Percentiles rank a stretch among this genome's conserved stretches.
Conservation (phyloP, 2,888 invertebrate species). For the Cephalotes varians region DNA sequence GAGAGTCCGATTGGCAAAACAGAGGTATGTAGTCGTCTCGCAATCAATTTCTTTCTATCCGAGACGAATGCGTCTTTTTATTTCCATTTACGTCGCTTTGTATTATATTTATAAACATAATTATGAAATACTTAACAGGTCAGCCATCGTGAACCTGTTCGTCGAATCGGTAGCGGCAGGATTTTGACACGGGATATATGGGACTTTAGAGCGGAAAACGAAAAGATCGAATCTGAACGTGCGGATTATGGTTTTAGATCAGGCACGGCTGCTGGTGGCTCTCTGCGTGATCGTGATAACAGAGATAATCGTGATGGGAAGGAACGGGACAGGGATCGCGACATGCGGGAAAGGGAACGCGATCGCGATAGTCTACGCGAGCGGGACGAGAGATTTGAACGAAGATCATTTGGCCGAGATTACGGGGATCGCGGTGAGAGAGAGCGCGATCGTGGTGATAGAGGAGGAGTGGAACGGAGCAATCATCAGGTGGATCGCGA, state of each 20-base stretch:
- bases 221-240: slow-evolving; percentile 82
- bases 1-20: slow-evolving; percentile 85
- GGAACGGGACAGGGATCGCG: slow-evolving; percentile 81
- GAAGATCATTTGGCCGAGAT: slow-evolving; percentile 88
- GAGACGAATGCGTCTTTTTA: background rate
- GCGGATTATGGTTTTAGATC: slow-evolving; percentile 83
- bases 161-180: slow-evolving; percentile 95
- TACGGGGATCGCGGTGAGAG: slow-evolving; percentile 84
- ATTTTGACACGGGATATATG: slow-evolving; percentile 90
- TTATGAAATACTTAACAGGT: slow-evolving; percentile 69
- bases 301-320: slow-evolving; percentile 74
- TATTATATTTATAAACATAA: slow-evolving; percentile 27
- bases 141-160: slow-evolving; percentile 85
- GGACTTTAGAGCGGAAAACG: slow-evolving; percentile 86
- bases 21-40: slow-evolving; percentile 74
- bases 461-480: slow-evolving; percentile 76
- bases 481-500: slow-evolving; percentile 83
- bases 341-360: slow-evolving; percentile 83
- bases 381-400: slow-evolving; percentile 83
- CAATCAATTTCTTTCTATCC: slow-evolving; percentile 19
- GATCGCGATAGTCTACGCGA: slow-evolving; percentile 82
- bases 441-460: slow-evolving; percentile 67
- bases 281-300: slow-evolving; percentile 78
- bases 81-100: slow-evolving; percentile 6
- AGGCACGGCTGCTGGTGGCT: slow-evolving; percentile 70